A percentile compares a stretch with the other conserved stretches of the same genome.
Conservation (phyloP, 2,888 invertebrate species). For the Agriotes lineatus region DNA sequence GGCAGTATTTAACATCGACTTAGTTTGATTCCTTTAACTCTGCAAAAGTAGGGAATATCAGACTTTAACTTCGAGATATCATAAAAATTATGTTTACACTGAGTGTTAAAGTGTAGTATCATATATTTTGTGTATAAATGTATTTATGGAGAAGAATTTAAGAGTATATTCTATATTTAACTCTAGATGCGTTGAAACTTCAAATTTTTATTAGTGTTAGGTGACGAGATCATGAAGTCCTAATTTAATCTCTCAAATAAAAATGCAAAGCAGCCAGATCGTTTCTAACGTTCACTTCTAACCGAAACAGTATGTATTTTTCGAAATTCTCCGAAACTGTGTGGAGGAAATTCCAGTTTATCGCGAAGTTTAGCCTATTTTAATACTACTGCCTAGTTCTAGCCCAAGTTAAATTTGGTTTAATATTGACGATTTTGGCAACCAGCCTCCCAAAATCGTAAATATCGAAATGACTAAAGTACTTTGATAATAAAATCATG, state of each 20-base stretch:
- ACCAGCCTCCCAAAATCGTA: slow-evolving; percentile 63
- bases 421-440: slow-evolving; percentile 57
- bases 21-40: background rate
- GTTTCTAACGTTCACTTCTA: too few species aligned
- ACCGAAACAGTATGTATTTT: background rate
- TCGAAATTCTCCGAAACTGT: too few species aligned
- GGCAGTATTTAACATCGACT: background rate
- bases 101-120: slow-evolving; percentile 42
- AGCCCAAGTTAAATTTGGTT: background rate
- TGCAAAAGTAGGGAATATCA: slow-evolving; percentile 28
- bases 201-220: slow-evolving; percentile 39
- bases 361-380: slow-evolving; percentile 10
- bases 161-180: slow-evolving; percentile 43
- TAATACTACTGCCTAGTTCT: slow-evolving; percentile 7
- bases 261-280: background rate
- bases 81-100: slow-evolving; percentile 41
- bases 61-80: slow-evolving; percentile 30
- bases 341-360: background rate
- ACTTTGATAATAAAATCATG: slow-evolving; percentile 14
- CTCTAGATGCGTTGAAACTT: slow-evolving; percentile 46
- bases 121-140: slow-evolving; percentile 55
- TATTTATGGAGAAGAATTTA: slow-evolving; percentile 43
- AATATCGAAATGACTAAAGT: slow-evolving; percentile 19
- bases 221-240: background rate
- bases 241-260: background rate